These are phyloP conservation scores for Danaus plexippus DNA, from an alignment of 1,140 invertebrate species.

Conservation along the genomic window DNA sequence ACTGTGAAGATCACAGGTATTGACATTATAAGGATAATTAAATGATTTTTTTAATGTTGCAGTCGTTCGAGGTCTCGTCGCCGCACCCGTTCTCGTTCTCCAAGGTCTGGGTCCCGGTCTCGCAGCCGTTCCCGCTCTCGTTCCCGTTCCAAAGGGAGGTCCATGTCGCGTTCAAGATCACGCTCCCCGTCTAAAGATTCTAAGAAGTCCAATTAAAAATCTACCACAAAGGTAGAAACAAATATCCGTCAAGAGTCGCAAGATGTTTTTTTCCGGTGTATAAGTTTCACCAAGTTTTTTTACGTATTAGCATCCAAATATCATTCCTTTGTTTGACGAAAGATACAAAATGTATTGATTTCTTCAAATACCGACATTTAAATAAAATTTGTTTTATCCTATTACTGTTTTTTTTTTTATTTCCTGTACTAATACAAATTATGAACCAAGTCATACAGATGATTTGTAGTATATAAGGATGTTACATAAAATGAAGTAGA, in stretches of 20 bases:
- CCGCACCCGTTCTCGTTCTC: conserved; percentile 55
- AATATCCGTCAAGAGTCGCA: conserved; percentile 8
- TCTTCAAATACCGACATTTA: conserved; percentile 41
- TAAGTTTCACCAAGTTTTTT: conserved; percentile 7
- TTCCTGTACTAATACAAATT: background rate
- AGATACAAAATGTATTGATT: conserved; percentile 39
- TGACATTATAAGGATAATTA: background rate
- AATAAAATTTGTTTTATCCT: conserved; percentile 26
- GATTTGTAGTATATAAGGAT: too few species aligned
- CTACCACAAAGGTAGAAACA: conserved; percentile 12
- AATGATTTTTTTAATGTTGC: conserved; percentile 20
- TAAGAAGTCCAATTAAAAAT: conserved; percentile 58
- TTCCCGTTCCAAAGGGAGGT: conserved; percentile 60
- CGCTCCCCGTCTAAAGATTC: conserved; percentile 64
- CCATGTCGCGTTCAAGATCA: conserved; percentile 59
- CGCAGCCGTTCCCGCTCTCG: conserved; percentile 56
- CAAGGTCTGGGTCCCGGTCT: conserved; percentile 55
- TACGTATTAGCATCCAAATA: conserved; percentile 20
- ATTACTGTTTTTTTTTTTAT: conserved; percentile 12
- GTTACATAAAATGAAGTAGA: too few species aligned
- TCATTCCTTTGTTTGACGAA: conserved; percentile 38
- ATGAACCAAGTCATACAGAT: background rate
- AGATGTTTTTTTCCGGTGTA: conserved; percentile 16
- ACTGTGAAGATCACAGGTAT: too few species aligned
- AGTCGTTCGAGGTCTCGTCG: conserved; percentile 54